Evolutionary conservation across 2,113 vertebrate species (phyloP).

Genomic region (Labeo catla): DNA sequence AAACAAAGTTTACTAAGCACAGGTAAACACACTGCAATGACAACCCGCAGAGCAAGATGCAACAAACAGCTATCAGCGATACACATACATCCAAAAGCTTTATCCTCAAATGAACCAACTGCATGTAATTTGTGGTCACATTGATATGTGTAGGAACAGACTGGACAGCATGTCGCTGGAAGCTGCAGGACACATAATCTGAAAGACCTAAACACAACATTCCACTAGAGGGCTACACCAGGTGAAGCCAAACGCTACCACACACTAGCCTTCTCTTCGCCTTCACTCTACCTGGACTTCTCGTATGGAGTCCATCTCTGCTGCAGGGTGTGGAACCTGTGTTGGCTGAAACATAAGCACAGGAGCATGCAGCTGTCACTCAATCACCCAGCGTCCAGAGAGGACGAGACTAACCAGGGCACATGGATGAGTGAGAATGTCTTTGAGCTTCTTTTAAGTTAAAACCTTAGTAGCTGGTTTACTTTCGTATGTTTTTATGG

Average conservation of each 20-base stretch:
- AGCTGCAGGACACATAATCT: conserved; percentile 52
- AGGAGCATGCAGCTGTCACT: conserved; percentile 52
- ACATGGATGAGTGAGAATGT: background rate
- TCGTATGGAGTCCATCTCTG: conserved; percentile 66
- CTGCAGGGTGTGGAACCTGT: conserved; percentile 65
- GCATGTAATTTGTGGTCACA: conserved; percentile 22
- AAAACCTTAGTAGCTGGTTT: background rate
- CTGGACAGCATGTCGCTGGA: conserved; percentile 52
- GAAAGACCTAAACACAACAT: conserved; percentile 44
- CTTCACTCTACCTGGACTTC: conserved; percentile 64
- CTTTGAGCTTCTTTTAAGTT: background rate
- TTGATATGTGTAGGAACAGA: conserved; percentile 8
- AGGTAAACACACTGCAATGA: conserved; percentile 50
- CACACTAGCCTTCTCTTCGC: conserved; percentile 54
- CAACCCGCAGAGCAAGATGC: conserved; percentile 55
- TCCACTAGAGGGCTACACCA: conserved; percentile 49
- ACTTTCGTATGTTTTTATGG: background rate
- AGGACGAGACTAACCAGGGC: conserved; percentile 26
- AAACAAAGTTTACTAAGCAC: conserved; percentile 55
- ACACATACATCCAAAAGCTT: conserved; percentile 53
- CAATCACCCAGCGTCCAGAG: conserved; percentile 36
- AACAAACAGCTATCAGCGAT: conserved; percentile 57
- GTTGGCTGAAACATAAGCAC: conserved; percentile 65
- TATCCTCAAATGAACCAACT: background rate
- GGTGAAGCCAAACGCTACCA: conserved; percentile 49